Percentiles rank a stretch among this genome's conserved stretches.
Conservation (phyloP, 2,888 invertebrate genomes). For the Pinctada fucata region DNA sequence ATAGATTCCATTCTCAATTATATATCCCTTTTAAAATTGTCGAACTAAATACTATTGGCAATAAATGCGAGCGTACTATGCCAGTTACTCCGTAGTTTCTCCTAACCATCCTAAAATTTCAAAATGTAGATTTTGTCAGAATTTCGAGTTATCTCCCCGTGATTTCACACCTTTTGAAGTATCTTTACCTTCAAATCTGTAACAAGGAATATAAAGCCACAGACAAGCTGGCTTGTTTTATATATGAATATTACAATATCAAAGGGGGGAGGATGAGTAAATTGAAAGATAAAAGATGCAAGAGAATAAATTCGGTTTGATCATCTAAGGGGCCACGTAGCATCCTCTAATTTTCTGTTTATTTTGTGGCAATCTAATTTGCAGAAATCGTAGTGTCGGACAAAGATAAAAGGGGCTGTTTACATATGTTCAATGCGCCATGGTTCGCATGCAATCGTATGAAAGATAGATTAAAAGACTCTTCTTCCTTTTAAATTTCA, state of each 20-base stretch:
- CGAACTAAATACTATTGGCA: too few species aligned
- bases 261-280: neutral
- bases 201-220: too few species aligned
- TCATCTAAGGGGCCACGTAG: neutral
- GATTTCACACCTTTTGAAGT: too few species aligned
- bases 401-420: neutral
- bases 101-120: too few species aligned
- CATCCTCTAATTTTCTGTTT: neutral
- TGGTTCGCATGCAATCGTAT: neutral
- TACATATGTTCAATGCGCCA: neutral
- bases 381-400: neutral
- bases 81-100: too few species aligned
- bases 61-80: too few species aligned
- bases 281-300: constrained; percentile 1
- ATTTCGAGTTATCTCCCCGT: too few species aligned
- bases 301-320: neutral
- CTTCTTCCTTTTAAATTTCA: constrained; percentile 15
- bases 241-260: neutral
- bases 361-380: neutral
- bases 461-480: constrained; percentile 5
- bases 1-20: too few species aligned
- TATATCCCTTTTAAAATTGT: too few species aligned
- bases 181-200: too few species aligned
- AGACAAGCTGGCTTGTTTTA: neutral
- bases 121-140: too few species aligned